These are phyloP conservation scores for Masticophis lateralis DNA, from an alignment of 2,797 vertebrate genomes.

Conservation along the genomic window DNA sequence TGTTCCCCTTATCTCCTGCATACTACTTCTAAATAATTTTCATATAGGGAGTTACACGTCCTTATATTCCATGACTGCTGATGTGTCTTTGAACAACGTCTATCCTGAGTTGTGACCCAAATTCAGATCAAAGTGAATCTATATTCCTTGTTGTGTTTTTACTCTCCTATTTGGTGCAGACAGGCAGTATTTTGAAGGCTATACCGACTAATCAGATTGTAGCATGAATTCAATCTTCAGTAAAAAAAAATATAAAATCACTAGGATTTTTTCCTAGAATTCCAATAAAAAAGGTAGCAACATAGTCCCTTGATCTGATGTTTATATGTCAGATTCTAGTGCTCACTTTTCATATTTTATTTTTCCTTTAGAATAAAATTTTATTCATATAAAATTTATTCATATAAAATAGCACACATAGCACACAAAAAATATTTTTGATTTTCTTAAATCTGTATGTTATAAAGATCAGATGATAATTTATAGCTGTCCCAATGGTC, in stretches of 20 bases:
- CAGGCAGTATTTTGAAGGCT: conserved; percentile 21
- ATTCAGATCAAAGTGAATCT: neutral
- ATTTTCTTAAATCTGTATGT: neutral
- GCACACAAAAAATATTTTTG: conserved; percentile 3
- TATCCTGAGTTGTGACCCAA: neutral
- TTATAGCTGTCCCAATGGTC: neutral
- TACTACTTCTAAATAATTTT: neutral
- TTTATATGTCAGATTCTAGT: neutral
- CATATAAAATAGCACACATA: neutral
- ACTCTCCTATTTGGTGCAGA: conserved; percentile 19
- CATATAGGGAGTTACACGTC: neutral
- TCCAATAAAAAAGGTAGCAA: conserved; percentile 33
- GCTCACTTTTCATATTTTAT: neutral
- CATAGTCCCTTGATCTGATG: conserved; percentile 26
- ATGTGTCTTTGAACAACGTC: neutral
- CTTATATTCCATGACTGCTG: neutral
- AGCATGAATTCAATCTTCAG: conserved; percentile 1
- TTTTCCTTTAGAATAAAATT: neutral
- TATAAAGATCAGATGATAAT: neutral
- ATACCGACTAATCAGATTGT: conserved; percentile 34
- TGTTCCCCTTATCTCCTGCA: neutral
- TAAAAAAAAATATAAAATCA: neutral
- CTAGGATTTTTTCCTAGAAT: no score
- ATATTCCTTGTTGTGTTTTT: neutral
- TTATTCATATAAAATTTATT: conserved; percentile 27